Base-by-base conservation (phyloP, 2,888 invertebrate genomes). In the Tryphoninae sp. region DNA sequence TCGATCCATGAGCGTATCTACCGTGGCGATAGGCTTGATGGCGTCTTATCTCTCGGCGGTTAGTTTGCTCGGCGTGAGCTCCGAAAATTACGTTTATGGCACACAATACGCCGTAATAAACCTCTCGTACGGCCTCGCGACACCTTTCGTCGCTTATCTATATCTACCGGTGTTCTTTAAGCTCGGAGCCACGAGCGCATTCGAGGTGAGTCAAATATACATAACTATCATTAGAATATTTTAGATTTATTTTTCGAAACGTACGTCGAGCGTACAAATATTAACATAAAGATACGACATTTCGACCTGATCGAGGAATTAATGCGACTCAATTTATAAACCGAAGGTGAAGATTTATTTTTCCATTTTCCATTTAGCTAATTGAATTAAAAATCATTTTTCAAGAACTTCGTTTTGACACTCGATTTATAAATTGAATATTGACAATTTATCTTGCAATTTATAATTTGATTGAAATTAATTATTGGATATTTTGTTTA, bases 11-110 rank as follows among this genome's bases (percentile, higher is more conserved):
- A 94, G 96, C 3, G 94, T 96, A 86, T 89, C 93, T 7, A 97
- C 97, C 0, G 97, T 98, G 2, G 96, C 97, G 2, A 96, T 97
- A 84, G 97, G 97, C 2, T 92, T 98, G 61, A 97, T 97, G 96
- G 97, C 97, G 7, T 97, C 97, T 61, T 98, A 97, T 90, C 97
- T 98, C 95, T 97, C 97, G 0, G 97, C 98, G 45, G 95, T 98
- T 62, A 97, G 97, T 0, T 91, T 98, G 40, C 92, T 98, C 22
- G 98, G 98, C 11, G 96, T 97, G 0, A 96, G 97, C 13, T 95
- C 96, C 67, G 98, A 98, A 92, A 97, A 95, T 90, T 98, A 98
- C 91, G 95, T 95, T 85, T 96, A 94, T 89, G 97, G 97, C 72
- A 95, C 96, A 83, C 96, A 96, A 89, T 98, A 97, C 91, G 93